phyloP scores from a whole-genome alignment of 2,113 vertebrate species.

The Misgurnus mizolepis region DNA sequence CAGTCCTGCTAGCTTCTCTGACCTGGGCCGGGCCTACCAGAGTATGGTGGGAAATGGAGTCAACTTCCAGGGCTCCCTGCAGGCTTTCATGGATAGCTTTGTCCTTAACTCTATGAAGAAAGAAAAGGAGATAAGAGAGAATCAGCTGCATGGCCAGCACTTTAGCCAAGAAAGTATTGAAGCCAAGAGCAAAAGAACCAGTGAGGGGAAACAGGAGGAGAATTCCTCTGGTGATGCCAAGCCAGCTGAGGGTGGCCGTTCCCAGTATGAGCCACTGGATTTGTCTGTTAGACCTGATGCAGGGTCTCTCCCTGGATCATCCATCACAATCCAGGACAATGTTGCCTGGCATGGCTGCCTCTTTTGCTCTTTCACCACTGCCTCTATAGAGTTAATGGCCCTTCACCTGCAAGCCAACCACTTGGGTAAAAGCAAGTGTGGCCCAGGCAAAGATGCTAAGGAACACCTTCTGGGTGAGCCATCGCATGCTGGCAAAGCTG shows the following conservation, averaged over 20 bases:
- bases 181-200: slow-evolving; percentile 75
- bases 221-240: slow-evolving; percentile 73
- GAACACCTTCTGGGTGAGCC: slow-evolving; percentile 77
- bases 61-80: slow-evolving; percentile 95
- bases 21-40: slow-evolving; percentile 91
- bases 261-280: slow-evolving; percentile 94
- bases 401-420: slow-evolving; percentile 97
- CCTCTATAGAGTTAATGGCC: slow-evolving; percentile 95
- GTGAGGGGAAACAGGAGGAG: slow-evolving; percentile 77
- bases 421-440: slow-evolving; percentile 84
- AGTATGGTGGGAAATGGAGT: slow-evolving; percentile 90
- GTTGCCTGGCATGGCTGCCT: slow-evolving; percentile 95
- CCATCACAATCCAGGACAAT: slow-evolving; percentile 91
- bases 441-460: slow-evolving; percentile 77
- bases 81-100: slow-evolving; percentile 98
- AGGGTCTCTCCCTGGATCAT: slow-evolving; percentile 86
- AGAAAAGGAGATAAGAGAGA: slow-evolving; percentile 85
- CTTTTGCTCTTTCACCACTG: slow-evolving; percentile 95
- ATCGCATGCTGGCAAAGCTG: slow-evolving; percentile 68
- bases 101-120: slow-evolving; percentile 93
- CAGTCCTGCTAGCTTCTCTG: slow-evolving; percentile 84
- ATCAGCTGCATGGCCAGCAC: slow-evolving; percentile 68
- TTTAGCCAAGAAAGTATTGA: slow-evolving; percentile 78
- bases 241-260: slow-evolving; percentile 73
- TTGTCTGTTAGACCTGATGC: slow-evolving; percentile 92